Conservation (phyloP, 2,888 invertebrate species). For the Pycnomerus fuliginosus region DNA sequence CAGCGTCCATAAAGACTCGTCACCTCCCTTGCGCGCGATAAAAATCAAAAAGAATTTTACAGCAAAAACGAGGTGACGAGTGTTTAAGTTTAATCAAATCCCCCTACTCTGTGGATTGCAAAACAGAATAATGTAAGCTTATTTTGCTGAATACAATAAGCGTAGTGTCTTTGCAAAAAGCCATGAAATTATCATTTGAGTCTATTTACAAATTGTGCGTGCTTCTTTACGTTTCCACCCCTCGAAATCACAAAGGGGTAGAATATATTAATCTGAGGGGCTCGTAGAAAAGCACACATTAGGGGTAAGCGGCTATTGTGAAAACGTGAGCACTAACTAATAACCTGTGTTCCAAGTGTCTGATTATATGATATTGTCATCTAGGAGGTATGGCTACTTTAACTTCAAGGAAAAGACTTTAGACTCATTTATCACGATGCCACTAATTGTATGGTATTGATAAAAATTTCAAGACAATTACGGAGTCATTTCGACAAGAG, state of each 20-base stretch:
- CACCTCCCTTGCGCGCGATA: constrained; percentile 5
- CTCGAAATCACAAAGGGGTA: constrained; percentile 12
- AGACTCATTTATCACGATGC: too few relatives aligned
- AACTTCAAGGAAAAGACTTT: constrained; percentile 16
- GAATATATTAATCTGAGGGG: constrained; percentile 8
- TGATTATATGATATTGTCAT: constrained; percentile 32
- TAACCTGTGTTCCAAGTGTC: constrained; percentile 26
- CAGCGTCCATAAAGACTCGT: constrained; percentile 9
- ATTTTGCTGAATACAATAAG: constrained; percentile 29
- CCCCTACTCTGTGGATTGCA: constrained; percentile 20
- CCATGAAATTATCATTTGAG: constrained; percentile 26
- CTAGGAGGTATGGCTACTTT: constrained; percentile 8
- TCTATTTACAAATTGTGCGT: constrained; percentile 28
- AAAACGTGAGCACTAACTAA: constrained; percentile 35
- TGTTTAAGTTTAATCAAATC: constrained; percentile 21
- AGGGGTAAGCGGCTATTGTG: constrained; percentile 32
- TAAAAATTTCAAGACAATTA: not conserved
- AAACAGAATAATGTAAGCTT: constrained; percentile 25
- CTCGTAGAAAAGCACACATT: constrained; percentile 37
- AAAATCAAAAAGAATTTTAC: constrained; percentile 1
- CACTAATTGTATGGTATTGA: too few relatives aligned
- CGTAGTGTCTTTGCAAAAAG: constrained; percentile 27
- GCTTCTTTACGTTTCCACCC: constrained; percentile 27
- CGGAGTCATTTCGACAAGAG: not conserved
- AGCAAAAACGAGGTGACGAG: constrained; percentile 13